Base-by-base conservation (phyloP, 1,140 invertebrate species). In the Eupristina koningsbergeri region DNA sequence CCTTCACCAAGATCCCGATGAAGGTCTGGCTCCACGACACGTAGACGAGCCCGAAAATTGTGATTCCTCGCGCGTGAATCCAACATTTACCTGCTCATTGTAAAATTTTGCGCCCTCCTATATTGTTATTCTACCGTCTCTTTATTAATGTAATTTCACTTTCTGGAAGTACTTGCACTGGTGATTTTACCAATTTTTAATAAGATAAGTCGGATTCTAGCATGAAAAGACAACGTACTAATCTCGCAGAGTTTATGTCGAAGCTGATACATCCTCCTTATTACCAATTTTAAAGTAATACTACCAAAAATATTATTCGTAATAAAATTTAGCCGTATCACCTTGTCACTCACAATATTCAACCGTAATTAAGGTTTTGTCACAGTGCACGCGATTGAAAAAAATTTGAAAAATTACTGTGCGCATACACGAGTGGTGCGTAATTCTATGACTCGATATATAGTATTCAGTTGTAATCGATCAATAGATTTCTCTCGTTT, bases 1-100 rank as follows among this genome's bases (percentile, higher is more conserved):
- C 96, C 39, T 96, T 97, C 88, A 93, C 94, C 45, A 96, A 96
- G 88, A 93, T 97, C 84, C 96, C 96, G 7, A 92, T 96, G 36
- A 94, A 96, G 89, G 93, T 96, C 17, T 97, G 96, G 96, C 92
- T 97, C 3, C 94, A 91, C 63, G 94, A 92, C 79, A 80, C 87
- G 86, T 90, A 89, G 76, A 45, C 11, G 22, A 1, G 2, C 39
- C 0, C 26, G 9, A 1, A 15, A 3, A 41, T 41, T 71, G 22
- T 13, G 6, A 71, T n/a, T 71, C 39, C 19, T 41, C 36, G 7
- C 13, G 1, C 39, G 53, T 53, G 6, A 53, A 58, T 58, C 26
- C 26, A 58, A 26, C 11, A 9, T 53, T 53, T 53, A 17, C 45
- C 69, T 45, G 34, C 29, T 13, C 6, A 50, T 74, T 41, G 45